Evolutionary conservation across 2,888 invertebrate species (phyloP), one percentile per base, ranked within the genome.

Genomic region (Trachelus iudaicus): DNA sequence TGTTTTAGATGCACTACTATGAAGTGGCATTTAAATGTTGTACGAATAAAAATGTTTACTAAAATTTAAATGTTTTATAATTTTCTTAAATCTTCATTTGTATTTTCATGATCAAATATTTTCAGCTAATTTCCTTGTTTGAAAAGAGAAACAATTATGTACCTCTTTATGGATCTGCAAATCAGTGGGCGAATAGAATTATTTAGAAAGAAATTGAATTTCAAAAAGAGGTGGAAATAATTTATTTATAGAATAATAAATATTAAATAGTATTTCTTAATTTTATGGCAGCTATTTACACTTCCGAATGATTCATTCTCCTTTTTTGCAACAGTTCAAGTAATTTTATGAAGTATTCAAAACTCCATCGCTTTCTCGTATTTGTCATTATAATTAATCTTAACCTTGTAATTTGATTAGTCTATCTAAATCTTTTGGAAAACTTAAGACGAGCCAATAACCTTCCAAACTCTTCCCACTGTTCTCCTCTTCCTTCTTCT

Each of bases 401-500:
- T 56, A 56, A 56, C 40, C 23, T 23, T 15, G 40, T 56, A 56
- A 23, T 23, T 56, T 56, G 1, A 23, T 56, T 56, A 56, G 40
- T 23, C 40, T 23, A 56, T 56, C 23, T 23, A 56, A 56, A 56
- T 9, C 40, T 56, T 23, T 56, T 23, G 9, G 9, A 56, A 56
- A 56, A 23, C 40, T 56, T 56, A 56, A 23, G 23, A 56, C 23
- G 40, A 56, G 40, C 6, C 23, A 56, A 23, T 56, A 56, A 56
- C 40, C 40, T 15, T 56, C 40, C 40, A 23, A 33, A 71, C 71
- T 71, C 15, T 71, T 33, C 71, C 11, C 31, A 30, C 31, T 71
- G 71, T 33, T 71, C 71, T 71, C 30, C 73, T 78, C 68, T 73
- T 75, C n/a, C 73, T 71, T 34, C 75, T 75, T n/a, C 30, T 74